A percentile compares a stretch with the other conserved stretches of the same genome.
These are phyloP conservation scores for Harpalus rubripes DNA, from an alignment of 2,888 invertebrate species.

Conservation along the genomic window DNA sequence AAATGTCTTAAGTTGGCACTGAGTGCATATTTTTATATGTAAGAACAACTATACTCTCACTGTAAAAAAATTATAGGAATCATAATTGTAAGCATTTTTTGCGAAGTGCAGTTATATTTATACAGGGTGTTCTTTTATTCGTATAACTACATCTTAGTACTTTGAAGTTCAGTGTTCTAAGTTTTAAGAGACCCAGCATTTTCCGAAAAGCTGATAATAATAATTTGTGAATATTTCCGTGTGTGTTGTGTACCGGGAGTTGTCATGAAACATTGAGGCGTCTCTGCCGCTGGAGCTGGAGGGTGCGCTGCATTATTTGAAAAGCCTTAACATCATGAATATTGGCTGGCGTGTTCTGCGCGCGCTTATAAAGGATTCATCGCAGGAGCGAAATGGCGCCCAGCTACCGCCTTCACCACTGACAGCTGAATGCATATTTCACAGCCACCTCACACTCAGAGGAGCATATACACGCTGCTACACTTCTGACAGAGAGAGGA, in stretches of 20 bases:
- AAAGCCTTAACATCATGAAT: slow-evolving; percentile 67
- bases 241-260: not conserved
- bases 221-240: not conserved
- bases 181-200: no score
- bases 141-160: no score
- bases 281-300: not conserved
- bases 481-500: not conserved
- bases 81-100: no score
- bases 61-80: no score
- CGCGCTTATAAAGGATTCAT: slow-evolving; percentile 67
- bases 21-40: no score
- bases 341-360: slow-evolving; percentile 64
- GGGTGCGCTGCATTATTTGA: slow-evolving; percentile 65
- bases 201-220: not conserved
- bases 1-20: no score
- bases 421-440: slow-evolving; percentile 71
- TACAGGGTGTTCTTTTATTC: no score
- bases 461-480: slow-evolving; percentile 43
- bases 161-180: no score
- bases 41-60: no score
- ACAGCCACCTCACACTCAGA: slow-evolving; percentile 68
- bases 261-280: slow-evolving; percentile 59
- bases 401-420: slow-evolving; percentile 68
- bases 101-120: no score
- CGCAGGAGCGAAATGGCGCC: slow-evolving; percentile 66